Base-by-base conservation (phyloP, 1,140 invertebrate species). In the Helicoverpa zea region DNA sequence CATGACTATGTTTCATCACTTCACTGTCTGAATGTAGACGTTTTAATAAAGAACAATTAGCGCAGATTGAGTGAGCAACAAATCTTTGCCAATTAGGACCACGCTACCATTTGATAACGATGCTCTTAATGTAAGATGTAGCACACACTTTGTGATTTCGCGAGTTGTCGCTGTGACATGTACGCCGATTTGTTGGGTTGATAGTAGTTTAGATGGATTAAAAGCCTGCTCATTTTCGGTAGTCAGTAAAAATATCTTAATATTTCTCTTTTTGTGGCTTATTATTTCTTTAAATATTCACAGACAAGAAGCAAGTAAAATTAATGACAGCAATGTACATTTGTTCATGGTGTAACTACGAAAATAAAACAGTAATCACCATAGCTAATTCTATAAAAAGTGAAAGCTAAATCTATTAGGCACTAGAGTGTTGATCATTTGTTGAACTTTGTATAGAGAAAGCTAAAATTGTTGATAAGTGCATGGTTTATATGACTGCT, bases 71-170 rank as follows among this genome's bases (percentile, higher is more conserved):
- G 47, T 70, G 23, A 47, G 66, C 63, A 70, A 70, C 66, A 70
- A 70, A 70, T 70, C 66, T 70, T 68, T 70, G 66, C 66, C 66
- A 70, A 70, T 70, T 70, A 70, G 49, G 66, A 52, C 3, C 66
- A 70, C 47, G 16, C 29, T 30, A 70, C 66, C 16, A 52, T 70
- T 70, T 52, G 49, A 70, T 70, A 23, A 70, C 29, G 29, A 3
- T 23, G 16, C 52, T 70, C 3, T n/a, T 14, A 12, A 13, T 12
- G 11, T 70, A 70, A 70, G 49, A 52, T 49, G 7, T n/a, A 10
- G 43, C 64, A 47, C 47, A 10, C n/a, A 49, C 1, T 29, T 23
- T 51, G 10, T 2, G 47, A 51, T 7, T 43, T 63, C 35, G 29
- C 13, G 30, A n/a, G n/a, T n/a, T 18, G 52, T 56, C 52, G 52